A percentile compares a stretch with the other conserved stretches of the same genome.
phyloP scores from a whole-genome alignment of 30 jellyfish, hydroid and myxozoan genomes.

The Pelagia noctiluca region DNA sequence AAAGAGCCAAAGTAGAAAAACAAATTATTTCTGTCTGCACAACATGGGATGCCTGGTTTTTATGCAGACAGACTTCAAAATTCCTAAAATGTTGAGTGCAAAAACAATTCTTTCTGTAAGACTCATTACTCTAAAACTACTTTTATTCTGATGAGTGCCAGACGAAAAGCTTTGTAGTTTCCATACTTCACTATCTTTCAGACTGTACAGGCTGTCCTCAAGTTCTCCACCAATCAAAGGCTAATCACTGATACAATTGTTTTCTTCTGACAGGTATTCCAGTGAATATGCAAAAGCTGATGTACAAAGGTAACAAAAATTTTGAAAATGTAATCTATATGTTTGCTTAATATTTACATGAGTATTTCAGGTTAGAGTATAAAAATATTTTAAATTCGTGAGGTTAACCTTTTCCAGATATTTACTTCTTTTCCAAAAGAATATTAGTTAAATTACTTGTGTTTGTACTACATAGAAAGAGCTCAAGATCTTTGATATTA shows the following conservation, averaged over 20 bases:
- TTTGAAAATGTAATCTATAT: neutral
- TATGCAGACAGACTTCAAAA: too few relatives aligned
- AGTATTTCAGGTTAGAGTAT: neutral
- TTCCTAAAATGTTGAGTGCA: too few relatives aligned
- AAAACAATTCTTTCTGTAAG: neutral
- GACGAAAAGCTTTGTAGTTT: neutral
- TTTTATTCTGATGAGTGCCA: neutral
- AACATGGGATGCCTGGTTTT: too few relatives aligned
- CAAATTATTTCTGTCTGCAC: too few relatives aligned
- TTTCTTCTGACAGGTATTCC: slow-evolving; percentile 69
- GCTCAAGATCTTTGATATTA: neutral
- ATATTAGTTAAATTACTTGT: too few relatives aligned
- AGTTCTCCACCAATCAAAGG: too few relatives aligned
- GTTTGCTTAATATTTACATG: too few relatives aligned
- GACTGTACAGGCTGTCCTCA: too few relatives aligned
- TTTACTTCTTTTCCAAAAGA: neutral
- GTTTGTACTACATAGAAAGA: neutral
- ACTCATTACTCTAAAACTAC: neutral
- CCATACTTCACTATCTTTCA: neutral
- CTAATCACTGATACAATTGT: too few relatives aligned
- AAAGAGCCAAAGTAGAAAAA: too few relatives aligned
- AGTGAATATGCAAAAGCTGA: slow-evolving; percentile 73
- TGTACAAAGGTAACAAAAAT: slow-evolving; percentile 72
- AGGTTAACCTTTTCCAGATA: neutral
- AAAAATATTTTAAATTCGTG: neutral